phyloP scores from a whole-genome alignment of 1,140 invertebrate species.

The Vollenhovia emeryi region DNA sequence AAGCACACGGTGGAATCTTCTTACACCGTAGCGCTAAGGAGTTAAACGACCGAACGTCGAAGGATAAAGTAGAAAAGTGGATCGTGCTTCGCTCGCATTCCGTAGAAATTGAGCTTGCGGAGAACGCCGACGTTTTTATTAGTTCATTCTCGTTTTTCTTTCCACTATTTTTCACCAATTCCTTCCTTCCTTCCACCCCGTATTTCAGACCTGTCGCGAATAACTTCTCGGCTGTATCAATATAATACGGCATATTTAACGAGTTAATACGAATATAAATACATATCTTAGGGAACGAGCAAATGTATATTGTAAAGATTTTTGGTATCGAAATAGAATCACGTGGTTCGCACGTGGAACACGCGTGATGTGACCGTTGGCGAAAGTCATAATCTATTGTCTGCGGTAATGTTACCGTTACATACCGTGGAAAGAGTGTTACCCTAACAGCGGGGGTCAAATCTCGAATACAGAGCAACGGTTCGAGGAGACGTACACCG shows the following conservation, averaged over 20 bases:
- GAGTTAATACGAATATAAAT: background rate
- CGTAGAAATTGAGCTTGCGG: conserved; percentile 68
- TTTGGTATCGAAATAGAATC: too few species aligned
- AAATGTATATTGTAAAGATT: background rate
- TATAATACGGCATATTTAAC: background rate
- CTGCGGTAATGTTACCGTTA: too few species aligned
- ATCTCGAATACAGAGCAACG: too few species aligned
- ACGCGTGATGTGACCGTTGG: too few species aligned
- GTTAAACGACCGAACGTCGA: conserved; percentile 63
- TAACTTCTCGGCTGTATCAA: conserved; percentile 15
- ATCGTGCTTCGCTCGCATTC: conserved; percentile 68
- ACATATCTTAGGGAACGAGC: background rate
- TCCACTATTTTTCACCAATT: conserved; percentile 25
- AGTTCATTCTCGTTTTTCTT: conserved; percentile 51
- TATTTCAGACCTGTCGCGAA: conserved; percentile 12
- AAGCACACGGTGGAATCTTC: conserved; percentile 63
- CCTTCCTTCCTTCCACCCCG: background rate
- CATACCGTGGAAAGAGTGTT: too few species aligned
- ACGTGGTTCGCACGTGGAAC: too few species aligned
- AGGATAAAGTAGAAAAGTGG: conserved; percentile 70
- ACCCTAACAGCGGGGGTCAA: too few species aligned
- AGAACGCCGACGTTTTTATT: conserved; percentile 61
- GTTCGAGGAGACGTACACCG: too few species aligned
- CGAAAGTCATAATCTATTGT: too few species aligned
- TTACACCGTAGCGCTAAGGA: conserved; percentile 51